Conservation (phyloP, 1,140 invertebrate genomes). For the Neocloeon triangulifer region DNA sequence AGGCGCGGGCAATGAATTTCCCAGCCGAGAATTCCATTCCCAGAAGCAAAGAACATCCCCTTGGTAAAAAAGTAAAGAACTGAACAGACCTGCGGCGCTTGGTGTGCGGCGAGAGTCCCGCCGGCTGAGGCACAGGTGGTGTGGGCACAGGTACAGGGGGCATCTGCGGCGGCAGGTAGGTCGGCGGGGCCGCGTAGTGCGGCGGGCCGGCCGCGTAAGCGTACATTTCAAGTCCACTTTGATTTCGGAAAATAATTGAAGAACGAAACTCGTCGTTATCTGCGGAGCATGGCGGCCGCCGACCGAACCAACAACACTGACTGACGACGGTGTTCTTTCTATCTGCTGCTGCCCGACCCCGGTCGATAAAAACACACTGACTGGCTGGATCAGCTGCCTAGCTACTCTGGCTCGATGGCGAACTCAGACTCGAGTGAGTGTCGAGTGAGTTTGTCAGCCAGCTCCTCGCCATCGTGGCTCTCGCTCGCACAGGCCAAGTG, state of each 20-base stretch:
- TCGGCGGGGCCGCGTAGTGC: slow-evolving; percentile 25
- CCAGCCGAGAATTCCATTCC: not conserved
- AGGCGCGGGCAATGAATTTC: not conserved
- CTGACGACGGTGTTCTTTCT: not conserved
- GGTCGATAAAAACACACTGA: not conserved
- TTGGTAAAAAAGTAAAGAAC: too few relatives aligned
- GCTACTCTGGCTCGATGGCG: not conserved
- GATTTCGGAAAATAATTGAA: too few relatives aligned
- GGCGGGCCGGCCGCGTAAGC: slow-evolving; percentile 27
- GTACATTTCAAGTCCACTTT: slow-evolving; percentile 18
- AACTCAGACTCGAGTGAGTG: not conserved
- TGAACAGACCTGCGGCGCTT: slow-evolving; percentile 25
- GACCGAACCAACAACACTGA: not conserved
- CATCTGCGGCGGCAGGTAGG: slow-evolving; percentile 18
- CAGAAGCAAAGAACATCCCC: too few relatives aligned
- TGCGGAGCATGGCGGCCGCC: not conserved
- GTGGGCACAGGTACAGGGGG: too few relatives aligned
- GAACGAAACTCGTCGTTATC: too few relatives aligned
- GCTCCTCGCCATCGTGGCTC: not conserved
- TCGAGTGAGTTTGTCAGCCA: not conserved
- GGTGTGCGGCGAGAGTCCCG: slow-evolving; percentile 19
- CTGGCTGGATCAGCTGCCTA: not conserved
- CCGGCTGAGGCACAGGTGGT: too few relatives aligned
- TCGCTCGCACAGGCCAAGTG: too few relatives aligned
- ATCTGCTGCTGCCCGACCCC: slow-evolving; percentile 1